Conservation (phyloP, 2,888 invertebrate genomes). For the Monoplex corrugatus region DNA sequence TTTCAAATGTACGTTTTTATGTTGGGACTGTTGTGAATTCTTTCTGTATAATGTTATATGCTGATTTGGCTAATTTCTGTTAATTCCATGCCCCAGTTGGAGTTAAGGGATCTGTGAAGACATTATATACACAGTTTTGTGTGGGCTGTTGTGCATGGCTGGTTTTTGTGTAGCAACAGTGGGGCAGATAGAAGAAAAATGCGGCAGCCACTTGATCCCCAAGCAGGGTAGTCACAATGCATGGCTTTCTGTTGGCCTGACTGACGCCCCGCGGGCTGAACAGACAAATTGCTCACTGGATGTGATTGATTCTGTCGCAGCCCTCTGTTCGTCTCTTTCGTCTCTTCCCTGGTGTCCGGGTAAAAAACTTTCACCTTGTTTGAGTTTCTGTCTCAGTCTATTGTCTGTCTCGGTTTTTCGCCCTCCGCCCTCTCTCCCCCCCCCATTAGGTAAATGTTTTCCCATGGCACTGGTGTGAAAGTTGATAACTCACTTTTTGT, state of each 20-base stretch:
- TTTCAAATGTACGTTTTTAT: too few relatives aligned
- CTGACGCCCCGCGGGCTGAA: background rate
- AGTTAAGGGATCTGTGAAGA: too few relatives aligned
- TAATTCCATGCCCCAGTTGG: too few relatives aligned
- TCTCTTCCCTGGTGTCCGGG: too few relatives aligned
- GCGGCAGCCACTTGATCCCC: constrained; percentile 33
- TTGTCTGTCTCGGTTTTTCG: background rate
- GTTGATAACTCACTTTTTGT: too few relatives aligned
- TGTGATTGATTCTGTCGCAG: constrained; percentile 1
- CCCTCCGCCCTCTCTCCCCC: background rate
- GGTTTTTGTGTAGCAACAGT: constrained; percentile 25
- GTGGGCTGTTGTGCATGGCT: constrained; percentile 20
- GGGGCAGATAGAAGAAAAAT: constrained; percentile 34
- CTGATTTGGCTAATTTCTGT: too few relatives aligned
- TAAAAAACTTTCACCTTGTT: too few relatives aligned
- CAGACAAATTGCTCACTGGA: background rate
- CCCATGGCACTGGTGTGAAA: too few relatives aligned
- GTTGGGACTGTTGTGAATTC: too few relatives aligned
- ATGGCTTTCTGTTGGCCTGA: background rate
- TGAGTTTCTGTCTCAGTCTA: too few relatives aligned
- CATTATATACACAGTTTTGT: too few relatives aligned
- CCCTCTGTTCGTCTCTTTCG: background rate
- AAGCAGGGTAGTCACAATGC: background rate
- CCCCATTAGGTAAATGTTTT: background rate
- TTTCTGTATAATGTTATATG: too few relatives aligned